phyloP scores from a whole-genome alignment of 2,888 invertebrate genomes.

The Microdon myrmicae region DNA sequence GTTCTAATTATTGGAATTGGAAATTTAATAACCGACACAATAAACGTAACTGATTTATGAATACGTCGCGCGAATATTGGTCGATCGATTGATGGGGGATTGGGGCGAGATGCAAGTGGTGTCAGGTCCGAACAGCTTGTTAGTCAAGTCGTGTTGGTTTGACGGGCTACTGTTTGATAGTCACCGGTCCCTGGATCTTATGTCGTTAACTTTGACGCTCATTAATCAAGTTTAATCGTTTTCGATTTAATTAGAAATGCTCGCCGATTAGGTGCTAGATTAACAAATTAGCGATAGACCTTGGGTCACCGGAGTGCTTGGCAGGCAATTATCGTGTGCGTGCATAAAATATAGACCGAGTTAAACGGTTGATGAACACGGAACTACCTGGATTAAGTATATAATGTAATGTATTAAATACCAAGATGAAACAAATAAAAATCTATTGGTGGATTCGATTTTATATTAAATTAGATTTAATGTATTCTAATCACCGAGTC shows the following conservation, averaged over 20 bases:
- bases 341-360: too few species aligned
- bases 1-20: conserved; percentile 39
- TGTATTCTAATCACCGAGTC: too few species aligned
- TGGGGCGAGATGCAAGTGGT: conserved; percentile 22
- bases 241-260: conserved; percentile 41
- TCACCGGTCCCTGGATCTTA: conserved; percentile 20
- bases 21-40: conserved; percentile 37
- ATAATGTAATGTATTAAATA: too few species aligned
- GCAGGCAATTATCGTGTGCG: too few species aligned
- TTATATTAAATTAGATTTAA: too few species aligned
- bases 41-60: conserved; percentile 41
- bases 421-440: too few species aligned
- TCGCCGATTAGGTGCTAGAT: conserved; percentile 33
- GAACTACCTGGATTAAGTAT: too few species aligned
- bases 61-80: conserved; percentile 7
- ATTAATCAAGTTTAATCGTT: conserved; percentile 48
- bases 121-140: too few species aligned
- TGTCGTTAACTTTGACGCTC: conserved; percentile 37
- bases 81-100: conserved; percentile 17
- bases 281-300: conserved; percentile 46
- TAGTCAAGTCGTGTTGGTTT: conserved; percentile 7
- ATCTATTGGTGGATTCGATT: too few species aligned
- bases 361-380: too few species aligned
- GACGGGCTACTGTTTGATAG: conserved; percentile 13
- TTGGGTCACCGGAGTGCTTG: conserved; percentile 23